Base-by-base conservation (phyloP, 1,140 invertebrate genomes). In the Calephelis virginiensis region DNA sequence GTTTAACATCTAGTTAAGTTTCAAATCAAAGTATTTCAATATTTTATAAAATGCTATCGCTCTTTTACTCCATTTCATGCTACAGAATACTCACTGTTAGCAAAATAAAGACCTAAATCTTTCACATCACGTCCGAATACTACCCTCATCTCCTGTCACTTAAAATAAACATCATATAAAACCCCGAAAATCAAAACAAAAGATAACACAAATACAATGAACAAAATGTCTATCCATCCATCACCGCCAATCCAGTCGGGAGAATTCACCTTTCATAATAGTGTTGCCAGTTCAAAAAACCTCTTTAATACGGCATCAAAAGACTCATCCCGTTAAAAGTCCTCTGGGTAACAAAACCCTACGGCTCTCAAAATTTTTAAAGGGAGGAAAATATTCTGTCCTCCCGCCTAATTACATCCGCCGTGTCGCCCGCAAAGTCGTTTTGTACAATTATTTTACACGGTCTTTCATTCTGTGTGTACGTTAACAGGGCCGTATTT, bases 321-420 rank as follows among this genome's bases (percentile, higher is more conserved):
- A 74, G 70, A 68, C 66, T 72, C 71, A 73, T 75, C 61, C 62
- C 63, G 68, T 69, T 75, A 75, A 75, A 75, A 75, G 67, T 73
- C 73, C 69, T 75, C 64, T 70, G 75, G 76, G 71, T 68, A 69
- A 74, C 73, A 74, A 76, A 73, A 68, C 66, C 63, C 64, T 53
- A 63, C 59, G 14, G 49, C 48, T 50, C 69, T 68, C 70, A 74
- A 76, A 73, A 72, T 70, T 74, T 73, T 49, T 60, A 67, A 73
- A 73, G 64, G 61, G 59, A 65, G 13, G 28, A 68, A 64, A 53
- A 68, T 63, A 70, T 68, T 67, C 66, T 69, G 70, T 62, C 71
- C 73, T 66, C 69, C 75, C 70, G 69, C 64, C 71, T 78, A 78
- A 78, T 78, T 78, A 73, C 70, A 66, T 74, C 73, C 76, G 73